These are phyloP conservation scores for Brienomyrus brachyistius DNA, from an alignment of 2,113 vertebrate species.

Conservation along the genomic window DNA sequence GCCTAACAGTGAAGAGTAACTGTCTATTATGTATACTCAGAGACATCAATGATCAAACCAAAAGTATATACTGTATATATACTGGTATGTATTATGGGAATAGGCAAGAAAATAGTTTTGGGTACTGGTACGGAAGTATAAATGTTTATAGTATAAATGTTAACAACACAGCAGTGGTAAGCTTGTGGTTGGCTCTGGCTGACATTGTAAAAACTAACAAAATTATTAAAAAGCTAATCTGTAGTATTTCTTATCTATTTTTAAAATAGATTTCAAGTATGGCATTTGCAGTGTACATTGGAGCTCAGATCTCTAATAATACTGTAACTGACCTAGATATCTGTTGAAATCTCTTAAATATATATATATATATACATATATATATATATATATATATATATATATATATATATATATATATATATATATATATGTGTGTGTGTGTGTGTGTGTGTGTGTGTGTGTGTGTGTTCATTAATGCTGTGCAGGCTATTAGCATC, in stretches of 20 bases:
- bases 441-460: too few species aligned
- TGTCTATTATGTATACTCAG: not conserved
- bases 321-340: too few species aligned
- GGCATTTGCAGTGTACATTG: slow-evolving; percentile 21
- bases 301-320: slow-evolving; percentile 51
- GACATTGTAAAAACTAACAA: not conserved
- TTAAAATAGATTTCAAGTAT: not conserved
- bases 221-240: not conserved
- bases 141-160: not conserved
- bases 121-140: not conserved
- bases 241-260: not conserved
- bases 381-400: too few species aligned
- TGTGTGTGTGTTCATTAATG: slow-evolving; percentile 58
- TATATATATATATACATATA: too few species aligned
- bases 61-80: not conserved
- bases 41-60: not conserved
- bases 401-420: too few species aligned
- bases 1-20: not conserved
- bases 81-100: not conserved
- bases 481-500: slow-evolving; percentile 84
- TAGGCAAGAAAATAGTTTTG: not conserved
- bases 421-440: too few species aligned
- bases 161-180: not conserved
- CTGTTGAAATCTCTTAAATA: too few species aligned
- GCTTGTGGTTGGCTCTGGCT: not conserved